Evolutionary conservation across 2,888 invertebrate genomes (phyloP), one percentile per base, ranked within the genome.

Genomic region (Melinaea marsaeus): DNA sequence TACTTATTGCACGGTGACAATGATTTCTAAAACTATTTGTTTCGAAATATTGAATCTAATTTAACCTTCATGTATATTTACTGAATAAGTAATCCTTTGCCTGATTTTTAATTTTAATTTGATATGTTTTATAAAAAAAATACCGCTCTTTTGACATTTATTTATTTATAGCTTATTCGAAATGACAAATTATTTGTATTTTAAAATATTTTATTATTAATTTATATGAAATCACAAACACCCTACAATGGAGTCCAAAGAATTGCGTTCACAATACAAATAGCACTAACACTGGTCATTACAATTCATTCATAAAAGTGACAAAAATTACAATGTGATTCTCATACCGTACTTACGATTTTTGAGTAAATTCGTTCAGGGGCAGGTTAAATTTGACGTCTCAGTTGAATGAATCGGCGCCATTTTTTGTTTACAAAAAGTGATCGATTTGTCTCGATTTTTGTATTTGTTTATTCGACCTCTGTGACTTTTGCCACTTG

Each of bases 361-460:
- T 64, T 66, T 61, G 63, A 76, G 73, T 75, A 78, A 80, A 80
- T 85, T 82, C 78, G 80, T 76, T 75, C 71, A 78, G 79, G 76
- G 79, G 59, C 71, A 86, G 81, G 86, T 84, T 83, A 78, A 46
- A 47, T 33, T 72, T 79, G 79, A 79, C 75, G 68, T 70, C 42
- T 42, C 9, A 42, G 42, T 42, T 9, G 42, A 42, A 42, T 42
- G 42, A 42, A 42, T 68, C 55, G 61, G n/a, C 55, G 37, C 63
- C 48, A 64, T 64, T 69, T 69, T 84, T 83, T 81, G 80, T 74
- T 72, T 58, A 57, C 64, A 66, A 77, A 72, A 68, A 79, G 57
- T 88, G 89, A 89, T 89, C 84, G 88, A 89, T 89, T 83, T 74
- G 87, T 79, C 81, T 57, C 77, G 79, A 84, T 85, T 82, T 84